phyloP scores from a whole-genome alignment of 1,140 invertebrate genomes.

The Agrypnia vestita region DNA sequence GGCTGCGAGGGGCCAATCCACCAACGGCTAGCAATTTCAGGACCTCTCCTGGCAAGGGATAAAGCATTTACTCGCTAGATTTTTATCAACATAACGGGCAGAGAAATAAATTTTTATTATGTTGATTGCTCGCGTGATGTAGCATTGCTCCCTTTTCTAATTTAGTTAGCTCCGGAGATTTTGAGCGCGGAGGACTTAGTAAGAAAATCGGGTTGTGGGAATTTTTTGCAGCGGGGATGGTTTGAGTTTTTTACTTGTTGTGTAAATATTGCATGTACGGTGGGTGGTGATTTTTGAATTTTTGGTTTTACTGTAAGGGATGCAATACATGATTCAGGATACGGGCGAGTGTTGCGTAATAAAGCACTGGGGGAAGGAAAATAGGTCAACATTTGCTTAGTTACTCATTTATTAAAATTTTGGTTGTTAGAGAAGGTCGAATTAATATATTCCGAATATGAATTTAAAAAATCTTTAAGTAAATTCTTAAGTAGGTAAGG shows the following conservation, averaged over 20 bases:
- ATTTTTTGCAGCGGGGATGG: not conserved
- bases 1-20: not conserved
- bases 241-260: not conserved
- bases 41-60: no score
- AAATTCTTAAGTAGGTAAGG: no score
- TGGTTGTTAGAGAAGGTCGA: no score
- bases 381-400: conserved; percentile 26
- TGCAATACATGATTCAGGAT: conserved; percentile 29
- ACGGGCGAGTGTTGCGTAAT: conserved; percentile 14
- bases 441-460: no score
- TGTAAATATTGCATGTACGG: not conserved
- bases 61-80: no score
- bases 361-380: conserved; percentile 24
- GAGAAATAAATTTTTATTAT: no score
- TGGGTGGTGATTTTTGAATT: not conserved
- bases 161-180: no score
- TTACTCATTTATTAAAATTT: not conserved
- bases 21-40: conserved; percentile 18
- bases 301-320: not conserved
- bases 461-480: no score
- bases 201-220: not conserved
- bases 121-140: not conserved
- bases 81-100: no score
- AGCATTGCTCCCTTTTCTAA: not conserved
- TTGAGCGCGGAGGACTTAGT: not conserved